These are phyloP conservation scores for Catharus bicknelli DNA, from an alignment of 2,113 vertebrate genomes.

Conservation along the genomic window DNA sequence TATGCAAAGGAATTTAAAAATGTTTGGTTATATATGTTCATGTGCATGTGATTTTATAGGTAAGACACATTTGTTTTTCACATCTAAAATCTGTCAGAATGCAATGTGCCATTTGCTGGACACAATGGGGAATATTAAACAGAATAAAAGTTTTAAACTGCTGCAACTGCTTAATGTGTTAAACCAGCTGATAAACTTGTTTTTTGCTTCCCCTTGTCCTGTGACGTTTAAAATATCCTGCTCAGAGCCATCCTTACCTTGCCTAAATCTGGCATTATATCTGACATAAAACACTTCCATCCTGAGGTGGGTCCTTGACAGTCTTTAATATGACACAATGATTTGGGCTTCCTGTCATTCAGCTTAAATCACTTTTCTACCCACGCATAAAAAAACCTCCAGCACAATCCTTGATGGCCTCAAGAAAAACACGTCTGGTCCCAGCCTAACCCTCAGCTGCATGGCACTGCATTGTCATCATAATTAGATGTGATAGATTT, in stretches of 20 bases:
- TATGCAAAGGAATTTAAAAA: not conserved
- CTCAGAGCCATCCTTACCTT: not conserved
- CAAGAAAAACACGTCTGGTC: not conserved
- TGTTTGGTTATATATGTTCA: not conserved
- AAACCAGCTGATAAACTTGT: not conserved
- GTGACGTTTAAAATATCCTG: not conserved
- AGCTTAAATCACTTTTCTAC: constrained; percentile 34
- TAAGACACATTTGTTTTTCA: not conserved
- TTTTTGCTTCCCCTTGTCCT: not conserved
- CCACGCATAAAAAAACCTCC: not conserved
- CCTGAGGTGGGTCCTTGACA: constrained; percentile 35
- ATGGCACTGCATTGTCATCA: not conserved
- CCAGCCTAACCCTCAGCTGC: not conserved
- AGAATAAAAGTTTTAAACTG: not conserved
- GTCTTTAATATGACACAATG: constrained; percentile 45
- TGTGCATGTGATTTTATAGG: not conserved
- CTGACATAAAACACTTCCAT: constrained; percentile 6
- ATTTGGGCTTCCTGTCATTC: constrained; percentile 45
- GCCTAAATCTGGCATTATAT: not conserved
- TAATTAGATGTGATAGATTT: constrained; percentile 28
- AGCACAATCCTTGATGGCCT: not conserved
- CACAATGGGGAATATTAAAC: not conserved
- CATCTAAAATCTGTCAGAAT: not conserved
- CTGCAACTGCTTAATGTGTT: not conserved
- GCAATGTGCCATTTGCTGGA: not conserved